Base-by-base conservation (phyloP, 2,113 vertebrate species). In the Tautogolabrus adspersus region DNA sequence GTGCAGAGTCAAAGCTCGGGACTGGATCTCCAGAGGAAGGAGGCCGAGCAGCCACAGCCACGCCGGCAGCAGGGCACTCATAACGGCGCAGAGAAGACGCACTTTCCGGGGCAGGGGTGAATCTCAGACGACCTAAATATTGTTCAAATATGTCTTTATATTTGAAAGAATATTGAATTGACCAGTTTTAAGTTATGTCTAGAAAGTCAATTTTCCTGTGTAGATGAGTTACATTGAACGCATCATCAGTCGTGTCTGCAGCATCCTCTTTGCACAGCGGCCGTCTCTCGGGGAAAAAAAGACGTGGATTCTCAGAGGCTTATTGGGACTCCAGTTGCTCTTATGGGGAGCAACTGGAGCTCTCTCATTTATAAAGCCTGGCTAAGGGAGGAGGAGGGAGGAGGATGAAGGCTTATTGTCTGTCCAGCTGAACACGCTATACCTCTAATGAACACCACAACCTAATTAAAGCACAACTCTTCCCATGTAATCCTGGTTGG, bases 21-120 rank as follows among this genome's bases (percentile, higher is more conserved):
- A 54, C 72, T 85, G 87, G 70, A 85, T 61, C 68, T 92, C 86
- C 75, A 89, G 57, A 63, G 88, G 69, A 56, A 93, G 65, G 72
- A 92, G 62, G 65, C 86, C 67, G 75, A 93, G 82, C 81, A 91
- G 54, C 38, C 82, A 93, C 66, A 90, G 56, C 87, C 89, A 90
- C 44, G 80, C 78, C 64, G 85, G 71, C 54, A 68, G 68, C 30
- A 81, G 82, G 34, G 61, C 77, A 21, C 82, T 67, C 91, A 93
- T 91, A 21, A 55, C 78, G 66, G 76, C 13, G 58, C 49, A 46
- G 52, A 6, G 13, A 44, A 78, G 26, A 66, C 79, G 68, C 72
- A 37, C 71, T 19, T 30, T 63, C 73, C 75, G 46, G 68, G 34
- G 19, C 15, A 12, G 23, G 65, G 22, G 26, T 6, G 12, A 42